Percentiles rank a stretch among this genome's conserved stretches.
Evolutionary conservation across 2,113 vertebrate genomes (phyloP).

Genomic region (Neolamprologus toae): DNA sequence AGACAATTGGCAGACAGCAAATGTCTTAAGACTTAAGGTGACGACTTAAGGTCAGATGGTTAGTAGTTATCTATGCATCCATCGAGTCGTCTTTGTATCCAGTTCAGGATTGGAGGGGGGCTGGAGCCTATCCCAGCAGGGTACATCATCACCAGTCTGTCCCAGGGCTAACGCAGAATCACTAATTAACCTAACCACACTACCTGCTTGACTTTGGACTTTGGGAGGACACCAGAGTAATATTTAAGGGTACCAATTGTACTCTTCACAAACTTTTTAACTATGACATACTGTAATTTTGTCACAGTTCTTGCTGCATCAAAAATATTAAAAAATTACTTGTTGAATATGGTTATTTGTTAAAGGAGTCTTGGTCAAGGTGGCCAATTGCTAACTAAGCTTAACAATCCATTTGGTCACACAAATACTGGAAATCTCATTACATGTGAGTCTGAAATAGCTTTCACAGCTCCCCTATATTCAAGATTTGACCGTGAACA

Average conservation of each 20-base stretch:
- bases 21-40: neutral
- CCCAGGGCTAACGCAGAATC: neutral
- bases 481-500: neutral
- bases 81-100: fast-evolving
- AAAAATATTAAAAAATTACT: neutral
- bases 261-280: neutral
- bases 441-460: neutral
- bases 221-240: neutral
- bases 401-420: neutral
- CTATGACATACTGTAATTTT: neutral
- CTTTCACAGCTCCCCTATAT: neutral
- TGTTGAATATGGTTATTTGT: neutral
- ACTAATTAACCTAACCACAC: neutral
- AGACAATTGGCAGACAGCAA: neutral
- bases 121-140: neutral
- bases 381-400: neutral
- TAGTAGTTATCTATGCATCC: neutral
- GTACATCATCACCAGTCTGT: neutral
- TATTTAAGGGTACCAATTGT: neutral
- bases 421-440: neutral
- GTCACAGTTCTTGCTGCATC: neutral
- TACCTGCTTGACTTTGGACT: neutral
- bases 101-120: neutral
- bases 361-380: neutral
- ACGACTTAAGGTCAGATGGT: neutral